Conservation (phyloP, 2,888 invertebrate genomes). For the Limnephilus marmoratus region DNA sequence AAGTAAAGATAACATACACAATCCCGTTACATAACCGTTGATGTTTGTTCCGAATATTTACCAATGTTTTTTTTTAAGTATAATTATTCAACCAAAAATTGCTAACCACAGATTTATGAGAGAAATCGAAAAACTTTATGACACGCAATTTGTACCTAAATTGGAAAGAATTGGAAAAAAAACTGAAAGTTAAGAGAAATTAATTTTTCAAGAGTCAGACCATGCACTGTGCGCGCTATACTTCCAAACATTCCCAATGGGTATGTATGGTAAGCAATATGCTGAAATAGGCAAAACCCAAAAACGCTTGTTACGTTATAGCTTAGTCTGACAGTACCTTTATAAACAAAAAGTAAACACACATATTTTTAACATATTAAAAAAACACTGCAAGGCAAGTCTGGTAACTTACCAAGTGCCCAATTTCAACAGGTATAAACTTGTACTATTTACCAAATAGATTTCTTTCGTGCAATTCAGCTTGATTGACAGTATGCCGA, state of each 20-base stretch:
- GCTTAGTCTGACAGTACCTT: too few species aligned
- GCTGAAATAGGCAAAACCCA: too few species aligned
- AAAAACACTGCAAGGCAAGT: neutral
- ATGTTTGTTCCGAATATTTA: too few species aligned
- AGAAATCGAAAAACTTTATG: neutral
- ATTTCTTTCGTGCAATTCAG: neutral
- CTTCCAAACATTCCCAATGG: too few species aligned
- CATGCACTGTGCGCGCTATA: too few species aligned
- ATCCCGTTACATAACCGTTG: too few species aligned
- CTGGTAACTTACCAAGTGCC: neutral
- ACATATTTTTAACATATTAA: neutral
- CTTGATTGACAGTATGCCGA: neutral
- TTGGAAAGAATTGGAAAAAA: neutral
- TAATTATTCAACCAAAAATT: neutral
- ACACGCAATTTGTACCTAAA: neutral
- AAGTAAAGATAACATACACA: too few species aligned
- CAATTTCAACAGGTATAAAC: neutral
- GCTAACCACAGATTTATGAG: neutral
- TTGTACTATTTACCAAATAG: neutral
- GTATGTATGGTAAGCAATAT: too few species aligned
- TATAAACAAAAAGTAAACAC: neutral
- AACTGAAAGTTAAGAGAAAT: neutral
- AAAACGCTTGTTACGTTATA: too few species aligned
- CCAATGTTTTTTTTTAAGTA: too few species aligned
- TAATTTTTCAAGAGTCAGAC: neutral